Conservation (phyloP, 2,888 invertebrate genomes). For the Erebia epiphron region DNA sequence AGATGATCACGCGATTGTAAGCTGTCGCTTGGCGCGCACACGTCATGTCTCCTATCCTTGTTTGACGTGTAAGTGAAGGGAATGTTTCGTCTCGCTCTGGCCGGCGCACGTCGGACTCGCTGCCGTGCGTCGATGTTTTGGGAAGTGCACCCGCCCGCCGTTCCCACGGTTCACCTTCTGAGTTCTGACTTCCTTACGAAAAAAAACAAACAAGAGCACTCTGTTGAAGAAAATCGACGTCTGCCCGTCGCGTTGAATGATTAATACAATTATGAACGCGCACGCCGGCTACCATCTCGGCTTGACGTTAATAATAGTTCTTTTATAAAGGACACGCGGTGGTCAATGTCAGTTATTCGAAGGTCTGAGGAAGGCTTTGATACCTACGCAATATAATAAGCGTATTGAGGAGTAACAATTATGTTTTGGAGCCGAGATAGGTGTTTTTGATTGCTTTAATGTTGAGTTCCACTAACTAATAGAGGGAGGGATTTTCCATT, state of each 20-base stretch:
- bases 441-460: conserved; percentile 41
- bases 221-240: conserved; percentile 83
- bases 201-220: conserved; percentile 83
- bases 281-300: conserved; percentile 74
- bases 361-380: conserved; percentile 44
- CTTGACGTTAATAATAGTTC: conserved; percentile 73
- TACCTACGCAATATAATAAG: conserved; percentile 16
- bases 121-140: conserved; percentile 83
- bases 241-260: conserved; percentile 81
- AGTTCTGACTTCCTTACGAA: conserved; percentile 83
- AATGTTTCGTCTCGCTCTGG: conserved; percentile 56
- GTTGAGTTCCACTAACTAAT: too few relatives aligned
- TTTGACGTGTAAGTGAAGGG: conserved; percentile 42
- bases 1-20: conserved; percentile 83
- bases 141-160: conserved; percentile 83
- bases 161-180: conserved; percentile 83
- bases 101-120: conserved; percentile 77
- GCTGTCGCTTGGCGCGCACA: conserved; percentile 82
- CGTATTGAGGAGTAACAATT: conserved; percentile 1
- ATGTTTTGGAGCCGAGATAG: conserved; percentile 6
- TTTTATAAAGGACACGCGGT: conserved; percentile 79
- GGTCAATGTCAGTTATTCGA: conserved; percentile 36
- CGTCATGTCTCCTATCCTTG: conserved; percentile 66
- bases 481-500: too few relatives aligned
- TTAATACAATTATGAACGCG: conserved; percentile 82